These are phyloP conservation scores for Galaxea fascicularis DNA, from an alignment of 92 coral and sea anemone species.

Conservation along the genomic window DNA sequence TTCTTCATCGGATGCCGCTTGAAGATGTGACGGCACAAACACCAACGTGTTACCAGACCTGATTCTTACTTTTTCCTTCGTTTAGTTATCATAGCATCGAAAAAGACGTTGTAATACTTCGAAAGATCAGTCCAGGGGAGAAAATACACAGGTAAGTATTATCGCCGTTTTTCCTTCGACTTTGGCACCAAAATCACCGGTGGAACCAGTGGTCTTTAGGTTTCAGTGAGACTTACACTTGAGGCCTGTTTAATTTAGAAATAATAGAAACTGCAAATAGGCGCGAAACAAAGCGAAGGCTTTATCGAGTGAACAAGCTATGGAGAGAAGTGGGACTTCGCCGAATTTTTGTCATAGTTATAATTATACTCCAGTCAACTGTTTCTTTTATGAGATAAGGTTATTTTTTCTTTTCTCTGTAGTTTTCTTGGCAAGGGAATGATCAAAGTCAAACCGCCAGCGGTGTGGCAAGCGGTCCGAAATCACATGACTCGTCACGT, in stretches of 20 bases:
- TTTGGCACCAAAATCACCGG: too few species aligned
- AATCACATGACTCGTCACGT: conserved; percentile 83
- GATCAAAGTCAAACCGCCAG: conserved; percentile 77
- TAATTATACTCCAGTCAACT: neutral
- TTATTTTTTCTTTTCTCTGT: neutral
- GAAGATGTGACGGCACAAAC: too few species aligned
- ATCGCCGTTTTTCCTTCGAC: too few species aligned
- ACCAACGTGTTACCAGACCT: neutral
- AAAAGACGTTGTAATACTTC: conserved; percentile 87
- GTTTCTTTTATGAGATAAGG: neutral
- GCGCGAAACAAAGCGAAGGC: too few species aligned
- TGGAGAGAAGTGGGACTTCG: too few species aligned
- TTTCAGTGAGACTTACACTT: too few species aligned
- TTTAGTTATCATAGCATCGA: conserved; percentile 79
- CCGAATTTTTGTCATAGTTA: too few species aligned
- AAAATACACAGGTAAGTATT: conserved; percentile 78
- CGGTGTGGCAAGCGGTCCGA: conserved; percentile 84
- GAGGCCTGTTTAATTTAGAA: too few species aligned
- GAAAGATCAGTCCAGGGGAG: conserved; percentile 78
- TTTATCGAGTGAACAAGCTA: too few species aligned
- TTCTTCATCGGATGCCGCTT: too few species aligned
- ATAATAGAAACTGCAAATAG: too few species aligned
- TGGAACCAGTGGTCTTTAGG: too few species aligned
- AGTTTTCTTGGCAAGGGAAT: conserved; percentile 95
- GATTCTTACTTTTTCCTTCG: neutral